Evolutionary conservation across 2,113 vertebrate genomes (phyloP), one percentile per base, ranked within the genome.

Genomic region (Atlantisia rogersi): DNA sequence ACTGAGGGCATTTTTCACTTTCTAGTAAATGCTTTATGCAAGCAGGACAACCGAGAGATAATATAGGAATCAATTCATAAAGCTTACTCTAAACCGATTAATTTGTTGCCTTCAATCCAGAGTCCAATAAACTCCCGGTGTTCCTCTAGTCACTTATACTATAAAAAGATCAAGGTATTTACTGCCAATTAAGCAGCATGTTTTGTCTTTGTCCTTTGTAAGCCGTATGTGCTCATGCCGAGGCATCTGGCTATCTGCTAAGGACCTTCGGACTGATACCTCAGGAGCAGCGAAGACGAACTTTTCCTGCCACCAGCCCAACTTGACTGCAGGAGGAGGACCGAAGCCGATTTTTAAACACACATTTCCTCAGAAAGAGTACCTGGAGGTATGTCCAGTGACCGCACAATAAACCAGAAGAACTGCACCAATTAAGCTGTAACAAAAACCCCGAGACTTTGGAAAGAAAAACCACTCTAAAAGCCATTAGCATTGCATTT

Each of bases 401-500:
- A 98, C 98, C 98, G 94, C 98, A 98, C 97, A 98, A 98, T 98
- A 98, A 98, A 98, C 97, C 98, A 98, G 98, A 96, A 98, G 97
- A 98, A 98, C 97, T 98, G 97, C 97, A 97, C 98, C 98, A 98
- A 98, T 98, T 98, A 98, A 98, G 98, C 98, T 98, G 98, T 98
- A 98, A 98, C 98, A 98, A 98, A 97, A 98, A 98, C 98, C 98
- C 98, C 59, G 96, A 97, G 98, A 98, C 98, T 98, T 98, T 97
- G 98, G 98, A 98, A 98, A 97, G 97, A 98, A 98, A 98, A 98
- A 98, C 98, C 98, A 98, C 98, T 98, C 98, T 98, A 98, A 98
- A 98, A 98, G 97, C 98, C 98, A 98, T 98, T 98, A 98, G 98
- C 98, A 98, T 98, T 98, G 97, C 98, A 98, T 98, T 98, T 98